A percentile compares a stretch with the other conserved stretches of the same genome.
phyloP scores from a whole-genome alignment of 2,888 invertebrate species.

The Chymomyza amoena region DNA sequence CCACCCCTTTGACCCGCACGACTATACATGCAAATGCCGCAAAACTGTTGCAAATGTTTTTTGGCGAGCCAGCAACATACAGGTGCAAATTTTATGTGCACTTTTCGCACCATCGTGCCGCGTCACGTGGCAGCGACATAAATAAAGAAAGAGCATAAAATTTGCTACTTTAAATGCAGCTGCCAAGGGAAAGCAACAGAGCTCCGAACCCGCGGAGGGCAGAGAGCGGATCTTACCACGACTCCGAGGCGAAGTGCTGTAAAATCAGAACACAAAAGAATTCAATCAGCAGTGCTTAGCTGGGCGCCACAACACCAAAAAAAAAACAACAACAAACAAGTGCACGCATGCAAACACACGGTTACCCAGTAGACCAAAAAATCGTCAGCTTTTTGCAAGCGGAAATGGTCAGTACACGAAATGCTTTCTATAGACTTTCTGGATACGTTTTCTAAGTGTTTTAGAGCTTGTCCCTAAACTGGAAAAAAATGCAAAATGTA shows the following conservation, averaged over 20 bases:
- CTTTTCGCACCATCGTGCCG: slow-evolving; percentile 60
- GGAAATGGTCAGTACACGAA: too few relatives aligned
- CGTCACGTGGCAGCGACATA: slow-evolving; percentile 35
- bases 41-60: slow-evolving; percentile 1
- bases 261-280: slow-evolving; percentile 71
- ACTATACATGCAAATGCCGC: neutral
- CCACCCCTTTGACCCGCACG: neutral
- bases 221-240: neutral
- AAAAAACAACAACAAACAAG: neutral
- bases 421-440: too few relatives aligned
- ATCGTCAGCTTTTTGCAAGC: too few relatives aligned
- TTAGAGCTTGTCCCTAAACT: too few relatives aligned
- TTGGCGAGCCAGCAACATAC: slow-evolving; percentile 19
- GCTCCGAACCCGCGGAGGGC: neutral
- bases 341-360: slow-evolving; percentile 10
- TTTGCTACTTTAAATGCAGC: slow-evolving; percentile 64
- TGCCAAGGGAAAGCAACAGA: slow-evolving; percentile 32
- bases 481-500: too few relatives aligned
- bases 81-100: slow-evolving; percentile 69
- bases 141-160: slow-evolving; percentile 30
- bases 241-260: slow-evolving; percentile 57
- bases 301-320: slow-evolving; percentile 34
- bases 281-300: slow-evolving; percentile 71
- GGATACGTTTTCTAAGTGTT: too few relatives aligned
- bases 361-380: neutral